These are phyloP conservation scores for Hirtodrosophila confusa DNA, from an alignment of 2,888 invertebrate species.

Conservation along the genomic window DNA sequence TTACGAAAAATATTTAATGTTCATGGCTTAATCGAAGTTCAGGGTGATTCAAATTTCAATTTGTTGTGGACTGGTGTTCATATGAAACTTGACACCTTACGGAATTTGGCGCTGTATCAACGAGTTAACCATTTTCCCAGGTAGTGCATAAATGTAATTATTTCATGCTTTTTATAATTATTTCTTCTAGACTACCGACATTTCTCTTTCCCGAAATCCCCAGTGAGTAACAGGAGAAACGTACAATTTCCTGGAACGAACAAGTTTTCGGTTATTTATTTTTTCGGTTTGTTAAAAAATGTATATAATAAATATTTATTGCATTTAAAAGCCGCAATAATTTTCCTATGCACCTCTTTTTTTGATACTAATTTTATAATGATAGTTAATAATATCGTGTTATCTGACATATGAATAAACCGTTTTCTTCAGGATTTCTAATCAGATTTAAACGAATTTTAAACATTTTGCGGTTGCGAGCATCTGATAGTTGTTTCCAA, in stretches of 20 bases:
- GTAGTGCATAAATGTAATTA: slow-evolving; percentile 81
- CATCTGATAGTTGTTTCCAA: too few relatives aligned
- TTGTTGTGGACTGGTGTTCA: slow-evolving; percentile 96
- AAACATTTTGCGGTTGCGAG: too few relatives aligned
- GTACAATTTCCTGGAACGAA: neutral
- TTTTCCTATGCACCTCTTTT: too few relatives aligned
- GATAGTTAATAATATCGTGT: too few relatives aligned
- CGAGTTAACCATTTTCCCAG: slow-evolving; percentile 98
- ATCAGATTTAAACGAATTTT: too few relatives aligned
- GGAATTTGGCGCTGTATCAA: slow-evolving; percentile 93
- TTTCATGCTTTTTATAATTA: neutral
- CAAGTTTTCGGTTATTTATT: slow-evolving; percentile 1
- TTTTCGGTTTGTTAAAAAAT: neutral
- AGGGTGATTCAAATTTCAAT: slow-evolving; percentile 91
- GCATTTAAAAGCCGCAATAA: neutral
- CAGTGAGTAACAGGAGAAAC: neutral
- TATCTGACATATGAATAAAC: too few relatives aligned
- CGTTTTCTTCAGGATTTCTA: too few relatives aligned
- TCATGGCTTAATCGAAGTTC: slow-evolving; percentile 90
- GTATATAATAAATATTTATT: neutral
- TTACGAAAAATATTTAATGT: slow-evolving; percentile 90
- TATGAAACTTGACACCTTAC: slow-evolving; percentile 94
- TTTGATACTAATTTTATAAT: too few relatives aligned
- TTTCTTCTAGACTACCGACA: neutral
- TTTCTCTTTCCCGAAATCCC: too few relatives aligned